Conservation (phyloP, 2,797 vertebrate species). For the Nothura maculosa region DNA sequence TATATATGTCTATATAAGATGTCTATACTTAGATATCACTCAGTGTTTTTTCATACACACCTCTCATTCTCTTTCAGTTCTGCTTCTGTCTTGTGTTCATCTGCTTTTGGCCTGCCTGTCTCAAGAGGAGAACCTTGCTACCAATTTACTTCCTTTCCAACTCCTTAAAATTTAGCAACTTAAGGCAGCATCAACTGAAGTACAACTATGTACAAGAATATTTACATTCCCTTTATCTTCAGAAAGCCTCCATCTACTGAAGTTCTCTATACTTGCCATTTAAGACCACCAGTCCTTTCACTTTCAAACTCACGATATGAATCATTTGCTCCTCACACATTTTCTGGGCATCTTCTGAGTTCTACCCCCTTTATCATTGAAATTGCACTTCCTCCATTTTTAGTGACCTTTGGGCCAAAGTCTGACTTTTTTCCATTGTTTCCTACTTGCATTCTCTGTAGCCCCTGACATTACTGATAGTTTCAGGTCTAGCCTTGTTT, state of each 20-base stretch:
- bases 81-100: fast-evolving
- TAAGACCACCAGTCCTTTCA: background rate
- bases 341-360: background rate
- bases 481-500: background rate
- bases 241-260: background rate
- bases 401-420: background rate
- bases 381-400: background rate
- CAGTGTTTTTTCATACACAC: background rate
- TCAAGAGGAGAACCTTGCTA: background rate
- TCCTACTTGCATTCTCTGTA: background rate
- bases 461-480: background rate
- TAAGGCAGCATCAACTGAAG: background rate
- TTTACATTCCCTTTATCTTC: background rate
- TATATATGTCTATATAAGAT: too few species aligned
- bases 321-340: background rate
- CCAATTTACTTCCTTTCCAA: background rate
- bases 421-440: background rate
- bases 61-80: background rate
- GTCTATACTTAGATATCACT: background rate
- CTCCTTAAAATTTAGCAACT: background rate
- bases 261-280: background rate
- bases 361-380: background rate
- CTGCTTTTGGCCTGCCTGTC: background rate
- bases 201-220: background rate
- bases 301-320: background rate